Evolutionary conservation across 2,113 vertebrate species (phyloP), one percentile per base, ranked within the genome.

Genomic region (Pseudonaja textilis): DNA sequence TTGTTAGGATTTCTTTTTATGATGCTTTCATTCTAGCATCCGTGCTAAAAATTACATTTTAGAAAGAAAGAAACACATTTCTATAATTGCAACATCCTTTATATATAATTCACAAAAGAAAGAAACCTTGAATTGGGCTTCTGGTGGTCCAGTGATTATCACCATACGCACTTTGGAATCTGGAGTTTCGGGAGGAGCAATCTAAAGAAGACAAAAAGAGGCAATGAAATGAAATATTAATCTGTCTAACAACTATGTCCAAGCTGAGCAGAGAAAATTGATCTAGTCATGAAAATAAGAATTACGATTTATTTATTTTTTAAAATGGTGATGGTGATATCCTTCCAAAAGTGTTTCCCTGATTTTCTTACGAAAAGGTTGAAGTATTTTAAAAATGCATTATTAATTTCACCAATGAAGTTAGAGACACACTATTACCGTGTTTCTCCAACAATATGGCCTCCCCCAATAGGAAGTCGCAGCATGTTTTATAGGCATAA

Each of bases 91-190:
- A 87, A 47, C 25, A 16, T 14, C n/a, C 11, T 45, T 8, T 26
- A 64, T 87, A 64, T 61, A 61, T 22, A 59, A 6, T 64, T 56
- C 45, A 39, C 20, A 25, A 29, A 20, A n/a, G 5, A 20, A 91
- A 47, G 69, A 52, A 95, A 99, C 99, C 98, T 99, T 99, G 94
- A 99, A 99, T 93, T 99, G 99, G 42, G 99, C 99, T 96, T 99
- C 99, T 0, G 99, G 99, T 2, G 99, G 99, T 93, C 99, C 99
- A 0, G 99, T 99, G 95, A 99, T 98, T 88, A 99, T 99, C 69
- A 99, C 99, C 99, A 98, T 99, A 61, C 99, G 98, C 96, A 99
- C 98, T 95, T 99, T 99, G 85, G 99, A 98, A 95, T 99, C 99
- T 0, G 99, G 99, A 1, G 98, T 97, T 90, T 99, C 99, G 0